A percentile compares a stretch with the other conserved stretches of the same genome.
Conservation (phyloP, 2,797 vertebrate species). For the Malurus leucopterus region DNA sequence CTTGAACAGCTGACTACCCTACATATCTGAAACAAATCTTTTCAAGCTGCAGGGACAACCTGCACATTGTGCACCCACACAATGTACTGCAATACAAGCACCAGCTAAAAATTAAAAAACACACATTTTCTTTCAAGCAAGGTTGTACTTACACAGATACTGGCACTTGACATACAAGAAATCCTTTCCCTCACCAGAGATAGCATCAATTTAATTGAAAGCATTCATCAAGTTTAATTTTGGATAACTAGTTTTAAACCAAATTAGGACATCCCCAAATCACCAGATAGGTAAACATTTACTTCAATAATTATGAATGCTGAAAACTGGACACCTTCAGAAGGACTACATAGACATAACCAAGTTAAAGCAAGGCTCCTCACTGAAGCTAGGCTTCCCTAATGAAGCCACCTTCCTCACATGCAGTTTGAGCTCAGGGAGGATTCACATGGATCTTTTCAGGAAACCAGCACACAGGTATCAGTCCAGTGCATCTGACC, state of each 20-base stretch:
- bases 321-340: background rate
- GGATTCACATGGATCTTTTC: background rate
- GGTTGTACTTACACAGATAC: background rate
- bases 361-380: background rate
- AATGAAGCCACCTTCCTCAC: background rate
- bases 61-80: background rate
- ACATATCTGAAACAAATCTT: background rate
- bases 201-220: background rate
- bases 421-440: background rate
- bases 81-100: background rate
- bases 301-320: rapidly evolving
- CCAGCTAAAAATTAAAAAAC: background rate
- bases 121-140: background rate
- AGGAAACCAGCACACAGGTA: background rate
- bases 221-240: background rate
- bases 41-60: background rate
- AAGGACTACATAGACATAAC: rapidly evolving
- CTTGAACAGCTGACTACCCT: background rate
- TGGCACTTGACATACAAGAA: background rate
- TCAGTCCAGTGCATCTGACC: background rate
- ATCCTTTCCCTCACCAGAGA: background rate
- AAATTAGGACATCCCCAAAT: background rate
- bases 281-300: background rate
- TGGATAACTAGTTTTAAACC: background rate
- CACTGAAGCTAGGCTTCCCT: background rate